Base-by-base conservation (phyloP, 2,797 vertebrate genomes). In the Falco naumanni region DNA sequence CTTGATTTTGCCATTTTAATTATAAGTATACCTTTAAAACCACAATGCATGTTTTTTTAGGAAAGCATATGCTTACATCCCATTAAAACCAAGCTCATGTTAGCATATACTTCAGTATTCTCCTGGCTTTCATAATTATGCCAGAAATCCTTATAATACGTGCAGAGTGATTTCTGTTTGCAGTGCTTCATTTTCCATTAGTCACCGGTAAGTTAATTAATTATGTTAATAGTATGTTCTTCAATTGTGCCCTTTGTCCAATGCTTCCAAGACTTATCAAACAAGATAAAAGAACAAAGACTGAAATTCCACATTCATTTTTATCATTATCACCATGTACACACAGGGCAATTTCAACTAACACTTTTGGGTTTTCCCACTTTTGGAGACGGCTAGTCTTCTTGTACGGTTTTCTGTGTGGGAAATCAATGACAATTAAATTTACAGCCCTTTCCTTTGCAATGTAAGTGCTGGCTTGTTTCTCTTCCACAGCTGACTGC, bases 41-140 rank as follows among this genome's bases (percentile, higher is more conserved):
- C 2, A 0, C 28, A 3, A 14, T 18, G 47, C 0, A 0, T 3
- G 18, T 28, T 53, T 83, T 39, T 60, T 72, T 17, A 57, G 26
- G n/a, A 80, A 76, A 69, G 5, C 2, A 6, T 16, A 6, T 25
- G 16, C 1, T 90, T 48, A 64, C 1, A 0, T 39, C 25, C 12
- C 19, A 33, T 17, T 84, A 65, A 90, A 92, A 53, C 11, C 9
- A 53, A 53, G 22, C 8, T n/a, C 33, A 9, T 18, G 13, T 31
- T 34, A 28, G 45, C 66, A 53, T 13, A 54, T 8, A 28, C 16
- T 19, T 47, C 18, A 21, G 3, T 51, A 20, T 60, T 80, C 13
- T 53, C 45, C n/a, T 57, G 74, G 12, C 4, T 66, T 78, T 28
- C 48, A 29, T 74, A 60, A 65, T 39, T 31, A 33, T 2, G 9